A percentile compares a stretch with the other conserved stretches of the same genome.
Evolutionary conservation across 2,113 vertebrate species (phyloP).

Genomic region (Malurus alboscapulatus): DNA sequence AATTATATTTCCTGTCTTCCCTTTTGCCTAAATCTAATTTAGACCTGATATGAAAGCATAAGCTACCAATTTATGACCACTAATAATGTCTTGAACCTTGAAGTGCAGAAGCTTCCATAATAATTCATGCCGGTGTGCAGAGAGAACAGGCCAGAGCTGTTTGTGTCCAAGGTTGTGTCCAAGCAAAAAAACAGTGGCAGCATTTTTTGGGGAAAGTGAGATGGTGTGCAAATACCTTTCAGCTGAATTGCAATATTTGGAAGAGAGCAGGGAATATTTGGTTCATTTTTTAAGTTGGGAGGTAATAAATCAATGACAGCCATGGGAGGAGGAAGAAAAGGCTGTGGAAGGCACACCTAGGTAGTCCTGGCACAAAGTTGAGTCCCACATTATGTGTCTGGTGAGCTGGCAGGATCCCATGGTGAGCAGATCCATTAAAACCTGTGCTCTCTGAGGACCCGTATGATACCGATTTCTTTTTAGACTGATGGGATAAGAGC

Average conservation of each 20-base stretch:
- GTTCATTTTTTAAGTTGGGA: background rate
- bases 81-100: background rate
- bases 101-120: background rate
- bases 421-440: background rate
- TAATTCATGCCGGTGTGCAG: background rate
- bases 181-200: background rate
- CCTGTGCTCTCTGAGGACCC: background rate
- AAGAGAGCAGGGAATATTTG: background rate
- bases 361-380: background rate
- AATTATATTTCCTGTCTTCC: background rate
- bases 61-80: background rate
- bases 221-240: accelerated
- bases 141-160: background rate
- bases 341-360: background rate
- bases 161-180: background rate
- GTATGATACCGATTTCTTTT: background rate
- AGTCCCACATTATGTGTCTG: background rate
- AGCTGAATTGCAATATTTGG: background rate
- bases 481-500: background rate
- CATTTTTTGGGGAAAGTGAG: background rate
- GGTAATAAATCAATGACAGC: background rate
- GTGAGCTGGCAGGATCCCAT: background rate
- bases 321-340: background rate
- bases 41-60: background rate
- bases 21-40: background rate